Base-by-base conservation (phyloP, 35 echinoderm and acorn worm species). In the Apostichopus californicus region DNA sequence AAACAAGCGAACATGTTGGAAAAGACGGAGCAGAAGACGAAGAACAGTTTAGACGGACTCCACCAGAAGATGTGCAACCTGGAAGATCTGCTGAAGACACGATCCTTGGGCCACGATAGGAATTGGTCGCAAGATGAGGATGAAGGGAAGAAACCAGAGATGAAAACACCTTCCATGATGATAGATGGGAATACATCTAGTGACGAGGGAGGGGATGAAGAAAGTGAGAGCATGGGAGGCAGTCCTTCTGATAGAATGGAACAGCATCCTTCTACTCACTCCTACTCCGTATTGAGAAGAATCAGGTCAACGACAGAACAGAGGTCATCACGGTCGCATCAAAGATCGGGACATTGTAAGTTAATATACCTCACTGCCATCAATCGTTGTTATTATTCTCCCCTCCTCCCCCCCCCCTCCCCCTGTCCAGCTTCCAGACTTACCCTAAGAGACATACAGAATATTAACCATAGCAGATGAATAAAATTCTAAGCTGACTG, bases 341-440 rank as follows among this genome's bases (percentile, higher is more conserved):
- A 89, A 46, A 68, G 68, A 89, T 85, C 81, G 5, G 81, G 57
- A 20, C 81, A 85, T 59, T 85, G 81, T 85, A 85, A 85, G 55
- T 53, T 46, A 46, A 46, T 5, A 53, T 81, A 54, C 12, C 25
- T 81, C 5, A 0, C 34, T 54, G 3, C 18, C 55, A 9, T 6
- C 55, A 28, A 34, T 25, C 12, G 9, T 78, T 78, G 5, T 9
- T 22, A 22, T 9, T n/a, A n/a, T n/a, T n/a, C n/a, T n/a, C 34
- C 28, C 3, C 3, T 4, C 34, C 1, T 3, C 34, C 34, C 34
- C 34, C 34, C 34, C 2, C 34, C 34, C 34, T 34, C 28, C 0
- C 28, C 28, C 28, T 1, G 2, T 1, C 28, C 28, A 34, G 28
- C 28, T 34, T 34, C 0, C 28, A 34, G 28, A 34, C 28, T 34